A percentile compares a stretch with the other conserved stretches of the same genome.
Evolutionary conservation across 2,797 vertebrate genomes (phyloP).

Genomic region (Rhabdophis nuchalis): DNA sequence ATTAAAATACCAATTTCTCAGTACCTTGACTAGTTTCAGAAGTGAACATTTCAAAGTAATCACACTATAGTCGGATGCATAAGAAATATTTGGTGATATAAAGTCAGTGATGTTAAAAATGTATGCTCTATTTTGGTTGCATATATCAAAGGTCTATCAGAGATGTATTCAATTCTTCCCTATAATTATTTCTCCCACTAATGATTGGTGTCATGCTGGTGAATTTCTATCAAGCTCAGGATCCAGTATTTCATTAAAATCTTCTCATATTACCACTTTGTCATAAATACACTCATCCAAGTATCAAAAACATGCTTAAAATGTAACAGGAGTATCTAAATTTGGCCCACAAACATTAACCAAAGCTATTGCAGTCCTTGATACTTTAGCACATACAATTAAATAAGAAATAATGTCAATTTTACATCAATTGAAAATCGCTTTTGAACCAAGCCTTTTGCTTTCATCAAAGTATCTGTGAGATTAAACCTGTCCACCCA

Average conservation of each 20-base stretch:
- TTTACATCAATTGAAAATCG: background rate
- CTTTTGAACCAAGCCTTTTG: background rate
- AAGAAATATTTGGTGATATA: background rate
- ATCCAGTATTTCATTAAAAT: background rate
- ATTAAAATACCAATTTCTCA: background rate
- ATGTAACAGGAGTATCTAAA: background rate
- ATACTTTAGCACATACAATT: background rate
- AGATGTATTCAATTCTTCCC: background rate
- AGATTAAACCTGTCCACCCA: background rate
- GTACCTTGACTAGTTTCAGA: background rate
- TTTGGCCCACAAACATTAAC: background rate
- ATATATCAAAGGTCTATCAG: background rate
- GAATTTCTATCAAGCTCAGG: background rate
- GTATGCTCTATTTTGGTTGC: background rate
- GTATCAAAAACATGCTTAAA: background rate
- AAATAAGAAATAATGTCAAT: background rate
- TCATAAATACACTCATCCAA: background rate
- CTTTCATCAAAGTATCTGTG: background rate
- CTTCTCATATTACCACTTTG: background rate
- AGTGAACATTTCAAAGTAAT: background rate
- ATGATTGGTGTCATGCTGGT: background rate
- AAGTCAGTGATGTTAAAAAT: background rate
- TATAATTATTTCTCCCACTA: background rate
- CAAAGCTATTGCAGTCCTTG: background rate
- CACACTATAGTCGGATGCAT: background rate